phyloP scores from a whole-genome alignment of 2,888 invertebrate genomes.

The Byasa hedistus region DNA sequence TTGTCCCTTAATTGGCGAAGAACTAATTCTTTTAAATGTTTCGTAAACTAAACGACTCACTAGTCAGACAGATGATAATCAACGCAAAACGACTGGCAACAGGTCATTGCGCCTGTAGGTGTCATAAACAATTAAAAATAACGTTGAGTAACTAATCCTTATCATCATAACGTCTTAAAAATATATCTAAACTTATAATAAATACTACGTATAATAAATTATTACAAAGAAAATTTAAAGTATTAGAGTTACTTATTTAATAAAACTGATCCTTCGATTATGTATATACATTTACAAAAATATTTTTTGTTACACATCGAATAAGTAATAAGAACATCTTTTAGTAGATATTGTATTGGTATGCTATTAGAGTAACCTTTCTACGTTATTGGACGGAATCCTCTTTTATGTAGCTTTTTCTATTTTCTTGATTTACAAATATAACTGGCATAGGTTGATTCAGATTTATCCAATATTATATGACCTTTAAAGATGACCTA shows the following conservation, averaged over 20 bases:
- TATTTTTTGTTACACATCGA: background rate
- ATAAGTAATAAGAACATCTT: background rate
- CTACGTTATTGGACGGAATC: slow-evolving; percentile 2
- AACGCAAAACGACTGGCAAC: background rate
- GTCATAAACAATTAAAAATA: background rate
- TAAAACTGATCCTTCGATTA: background rate
- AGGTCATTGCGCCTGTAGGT: background rate
- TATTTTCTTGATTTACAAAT: background rate
- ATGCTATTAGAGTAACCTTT: slow-evolving; percentile 1
- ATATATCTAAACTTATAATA: background rate
- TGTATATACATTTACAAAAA: background rate
- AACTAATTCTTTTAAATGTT: background rate
- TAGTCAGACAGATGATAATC: background rate
- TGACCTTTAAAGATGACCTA: background rate
- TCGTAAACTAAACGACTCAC: background rate
- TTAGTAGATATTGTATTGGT: background rate
- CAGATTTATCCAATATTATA: background rate
- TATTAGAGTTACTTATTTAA: background rate
- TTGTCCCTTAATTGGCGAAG: background rate
- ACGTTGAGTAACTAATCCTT: background rate
- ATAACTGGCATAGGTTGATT: background rate
- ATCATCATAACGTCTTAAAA: background rate
- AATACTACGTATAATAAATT: too few relatives aligned
- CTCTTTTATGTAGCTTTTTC: background rate
- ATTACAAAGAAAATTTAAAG: too few relatives aligned